A percentile compares a stretch with the other conserved stretches of the same genome.
Conservation (phyloP, 2,797 vertebrate species). For the Thalassophryne amazonica region DNA sequence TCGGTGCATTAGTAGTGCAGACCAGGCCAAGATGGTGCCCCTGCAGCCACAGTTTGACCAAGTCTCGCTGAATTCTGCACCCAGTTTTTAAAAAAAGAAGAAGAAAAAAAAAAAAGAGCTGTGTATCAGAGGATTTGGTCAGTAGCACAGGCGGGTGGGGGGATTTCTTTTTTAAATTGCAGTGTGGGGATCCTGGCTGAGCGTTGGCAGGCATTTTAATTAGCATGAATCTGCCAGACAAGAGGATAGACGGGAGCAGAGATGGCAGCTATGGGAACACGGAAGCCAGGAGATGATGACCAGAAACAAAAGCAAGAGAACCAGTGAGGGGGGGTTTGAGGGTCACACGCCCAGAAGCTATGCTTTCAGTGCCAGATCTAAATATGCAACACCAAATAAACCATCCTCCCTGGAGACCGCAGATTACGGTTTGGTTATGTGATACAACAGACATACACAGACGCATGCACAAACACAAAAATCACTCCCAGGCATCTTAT, state of each 20-base stretch:
- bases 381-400: constrained; percentile 66
- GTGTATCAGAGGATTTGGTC: constrained; percentile 52
- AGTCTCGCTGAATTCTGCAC: constrained; percentile 19
- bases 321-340: constrained; percentile 14
- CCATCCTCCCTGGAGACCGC: constrained; percentile 57
- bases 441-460: constrained; percentile 34
- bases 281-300: constrained; percentile 11
- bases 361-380: constrained; percentile 52
- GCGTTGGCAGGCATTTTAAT: constrained; percentile 65
- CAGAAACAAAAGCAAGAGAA: constrained; percentile 54
- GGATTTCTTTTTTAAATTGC: constrained; percentile 28
- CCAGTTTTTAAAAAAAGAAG: too few relatives aligned
- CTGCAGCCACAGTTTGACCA: constrained; percentile 4
- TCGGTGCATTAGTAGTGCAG: constrained; percentile 25
- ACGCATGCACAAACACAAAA: constrained; percentile 9
- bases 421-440: constrained; percentile 35
- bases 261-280: constrained; percentile 56
- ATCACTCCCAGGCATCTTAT: constrained; percentile 54
- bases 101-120: constrained; percentile 29
- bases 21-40: constrained; percentile 21
- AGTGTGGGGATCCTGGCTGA: constrained; percentile 19
- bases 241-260: constrained; percentile 8
- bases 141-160: constrained; percentile 44
- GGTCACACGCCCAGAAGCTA: constrained; percentile 39
- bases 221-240: constrained; percentile 47